Percentiles rank a stretch among this genome's conserved stretches.
Evolutionary conservation across 2,113 vertebrate genomes (phyloP).

Genomic region (Centrocercus urophasianus): DNA sequence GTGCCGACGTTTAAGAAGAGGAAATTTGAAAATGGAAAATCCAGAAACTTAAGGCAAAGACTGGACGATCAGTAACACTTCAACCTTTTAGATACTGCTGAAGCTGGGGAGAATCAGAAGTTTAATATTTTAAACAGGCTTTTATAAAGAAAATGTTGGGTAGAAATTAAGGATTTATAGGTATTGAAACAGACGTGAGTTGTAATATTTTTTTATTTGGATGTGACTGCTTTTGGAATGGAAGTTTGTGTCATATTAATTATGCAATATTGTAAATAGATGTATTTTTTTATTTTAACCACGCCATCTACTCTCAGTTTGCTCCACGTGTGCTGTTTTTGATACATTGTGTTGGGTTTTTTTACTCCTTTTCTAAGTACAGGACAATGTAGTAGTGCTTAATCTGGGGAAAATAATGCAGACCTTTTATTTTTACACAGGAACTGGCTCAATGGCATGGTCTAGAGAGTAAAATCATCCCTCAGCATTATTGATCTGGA

Average conservation of each 20-base stretch:
- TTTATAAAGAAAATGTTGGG: conserved; percentile 59
- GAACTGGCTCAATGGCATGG: not conserved
- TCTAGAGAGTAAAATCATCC: not conserved
- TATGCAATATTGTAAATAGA: conserved; percentile 75
- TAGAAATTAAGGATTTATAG: conserved; percentile 67
- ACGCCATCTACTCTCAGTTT: conserved; percentile 39
- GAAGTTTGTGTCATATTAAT: conserved; percentile 64
- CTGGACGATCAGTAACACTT: conserved; percentile 83
- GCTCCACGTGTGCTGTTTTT: conserved; percentile 59
- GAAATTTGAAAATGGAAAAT: conserved; percentile 91
- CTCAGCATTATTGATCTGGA: not conserved
- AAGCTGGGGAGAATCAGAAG: conserved; percentile 23
- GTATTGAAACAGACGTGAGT: conserved; percentile 61
- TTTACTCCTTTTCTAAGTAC: conserved; percentile 58
- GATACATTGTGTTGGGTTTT: not conserved
- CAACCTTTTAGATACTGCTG: not conserved
- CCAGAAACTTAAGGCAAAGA: conserved; percentile 90
- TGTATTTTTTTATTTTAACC: conserved; percentile 62
- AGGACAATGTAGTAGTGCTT: not conserved
- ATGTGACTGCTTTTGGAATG: conserved; percentile 69
- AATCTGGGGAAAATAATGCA: not conserved
- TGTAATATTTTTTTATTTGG: conserved; percentile 72
- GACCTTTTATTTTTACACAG: not conserved
- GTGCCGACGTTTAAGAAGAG: conserved; percentile 88
- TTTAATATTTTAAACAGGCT: conserved; percentile 62